Base-by-base conservation (phyloP, 2,797 vertebrate genomes). In the Masticophis lateralis region DNA sequence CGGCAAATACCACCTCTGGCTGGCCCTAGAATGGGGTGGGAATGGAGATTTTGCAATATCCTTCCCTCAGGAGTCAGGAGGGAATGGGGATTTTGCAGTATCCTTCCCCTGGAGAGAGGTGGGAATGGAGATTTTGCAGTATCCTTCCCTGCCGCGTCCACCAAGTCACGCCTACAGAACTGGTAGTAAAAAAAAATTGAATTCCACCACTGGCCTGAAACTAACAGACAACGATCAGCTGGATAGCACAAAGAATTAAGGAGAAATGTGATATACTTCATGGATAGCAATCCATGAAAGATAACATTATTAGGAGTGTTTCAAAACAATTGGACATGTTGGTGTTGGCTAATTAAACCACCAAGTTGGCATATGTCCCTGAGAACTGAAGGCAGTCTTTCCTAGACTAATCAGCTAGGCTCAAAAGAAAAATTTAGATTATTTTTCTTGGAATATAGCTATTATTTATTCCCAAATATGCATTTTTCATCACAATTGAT, bases 261-360 rank as follows among this genome's bases (percentile, higher is more conserved):
- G 57, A 28, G 25, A 89, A 20, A 25, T 86, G 28, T 22, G 14
- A 86, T 86, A 90, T 90, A 18, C 10, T 86, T n/a, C 63, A 14
- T 66, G 87, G 7, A 63, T 51, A 86, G 47, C 74, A 83, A 55
- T 63, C 20, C 27, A 92, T 61, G 53, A 53, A 90, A 74, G 59
- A 79, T 4, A 4, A 43, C 32, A 6, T 53, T 37, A 83, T 89
- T 57, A 79, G n/a, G 59, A 74, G 20, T 20, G 61, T 59, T 51
- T 59, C 51, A 28, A 92, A 92, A 43, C 87, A 79, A 53, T 47
- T 53, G 69, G 57, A 63, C 32, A 53, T 83, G 22, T 55, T 25
- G n/a, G 9, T 55, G 18, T 92, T 28, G 74, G 74, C 86, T 90
- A 92, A 90, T 90, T 63, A 90, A 92, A 63, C 53, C 18, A 89